Conservation (phyloP, 2,113 vertebrate genomes). For the Python bivittatus region DNA sequence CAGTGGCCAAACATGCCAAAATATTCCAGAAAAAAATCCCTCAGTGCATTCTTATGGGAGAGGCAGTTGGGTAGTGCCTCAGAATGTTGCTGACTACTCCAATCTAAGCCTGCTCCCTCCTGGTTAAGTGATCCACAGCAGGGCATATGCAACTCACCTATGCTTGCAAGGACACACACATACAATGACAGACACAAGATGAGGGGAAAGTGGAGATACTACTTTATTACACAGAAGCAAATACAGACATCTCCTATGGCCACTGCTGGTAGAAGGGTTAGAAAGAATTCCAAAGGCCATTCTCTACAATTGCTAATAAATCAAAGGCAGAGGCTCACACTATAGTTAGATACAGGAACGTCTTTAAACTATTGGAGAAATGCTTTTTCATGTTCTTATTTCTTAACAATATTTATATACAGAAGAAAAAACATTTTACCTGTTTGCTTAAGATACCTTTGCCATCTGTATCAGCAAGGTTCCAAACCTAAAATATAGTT, state of each 20-base stretch:
- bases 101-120: background rate
- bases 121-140: background rate
- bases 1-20: background rate
- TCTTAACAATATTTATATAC: background rate
- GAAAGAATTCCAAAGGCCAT: background rate
- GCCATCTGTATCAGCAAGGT: slow-evolving; percentile 92
- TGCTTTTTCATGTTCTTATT: background rate
- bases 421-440: slow-evolving; percentile 72
- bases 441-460: slow-evolving; percentile 96
- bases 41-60: background rate
- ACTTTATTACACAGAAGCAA: background rate
- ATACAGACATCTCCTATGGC: background rate
- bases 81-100: background rate
- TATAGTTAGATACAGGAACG: background rate
- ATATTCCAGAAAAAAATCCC: background rate
- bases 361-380: background rate
- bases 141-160: background rate
- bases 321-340: background rate
- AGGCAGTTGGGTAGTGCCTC: background rate
- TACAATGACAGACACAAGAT: background rate
- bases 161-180: background rate
- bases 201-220: background rate
- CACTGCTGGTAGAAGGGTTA: background rate
- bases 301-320: background rate
- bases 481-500: slow-evolving; percentile 87